Conservation (phyloP, 2,797 vertebrate genomes). For the Phalanger gymnotis region DNA sequence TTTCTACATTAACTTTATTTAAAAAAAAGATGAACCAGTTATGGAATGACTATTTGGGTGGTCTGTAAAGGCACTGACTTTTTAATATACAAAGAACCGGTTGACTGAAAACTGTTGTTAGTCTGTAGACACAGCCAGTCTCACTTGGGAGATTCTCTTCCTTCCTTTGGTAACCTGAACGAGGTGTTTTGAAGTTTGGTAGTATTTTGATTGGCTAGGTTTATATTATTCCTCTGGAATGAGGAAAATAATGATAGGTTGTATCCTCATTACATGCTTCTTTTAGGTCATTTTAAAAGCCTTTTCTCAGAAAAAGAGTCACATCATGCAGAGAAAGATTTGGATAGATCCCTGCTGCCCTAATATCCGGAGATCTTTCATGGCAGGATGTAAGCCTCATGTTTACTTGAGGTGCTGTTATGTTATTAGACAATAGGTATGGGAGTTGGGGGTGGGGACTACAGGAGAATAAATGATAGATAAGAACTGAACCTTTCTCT, state of each 20-base stretch:
- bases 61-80: not conserved
- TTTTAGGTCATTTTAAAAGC: conserved; percentile 8
- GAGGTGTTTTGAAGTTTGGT: conserved; percentile 22
- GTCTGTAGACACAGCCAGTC: not conserved
- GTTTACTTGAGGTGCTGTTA: not conserved
- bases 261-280: not conserved
- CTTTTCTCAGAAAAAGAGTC: not conserved
- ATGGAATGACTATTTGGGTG: not conserved
- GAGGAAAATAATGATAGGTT: not conserved
- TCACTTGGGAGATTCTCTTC: not conserved
- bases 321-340: not conserved
- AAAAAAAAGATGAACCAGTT: not conserved
- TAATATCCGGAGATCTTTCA: not conserved
- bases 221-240: not conserved
- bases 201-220: not conserved
- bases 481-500: not conserved
- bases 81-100: not conserved
- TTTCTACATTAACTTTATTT: not conserved
- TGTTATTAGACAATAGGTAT: not conserved
- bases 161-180: not conserved
- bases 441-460: not conserved
- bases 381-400: not conserved
- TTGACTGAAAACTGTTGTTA: not conserved
- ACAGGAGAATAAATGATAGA: not conserved
- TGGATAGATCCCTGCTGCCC: not conserved